Evolutionary conservation across 2,888 invertebrate species (phyloP), one percentile per base, ranked within the genome.

Genomic region (Torymus aiolomorphi): DNA sequence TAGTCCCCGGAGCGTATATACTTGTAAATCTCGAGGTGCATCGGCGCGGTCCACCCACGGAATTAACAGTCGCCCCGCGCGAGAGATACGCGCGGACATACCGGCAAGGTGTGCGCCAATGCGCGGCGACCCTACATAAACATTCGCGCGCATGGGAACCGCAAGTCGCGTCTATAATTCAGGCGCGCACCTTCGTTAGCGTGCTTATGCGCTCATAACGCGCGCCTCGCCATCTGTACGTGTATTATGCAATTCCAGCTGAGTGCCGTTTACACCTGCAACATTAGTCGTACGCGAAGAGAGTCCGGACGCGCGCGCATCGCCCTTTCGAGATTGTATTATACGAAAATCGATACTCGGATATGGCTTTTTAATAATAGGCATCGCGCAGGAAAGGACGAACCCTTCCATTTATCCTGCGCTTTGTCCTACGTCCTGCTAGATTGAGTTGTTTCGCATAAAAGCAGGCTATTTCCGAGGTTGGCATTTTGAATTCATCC

Each of bases 211-310:
- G 56, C 51, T 62, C 57, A 52, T 69, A 62, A 52, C 59, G 49
- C 42, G 10, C 18, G 56, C 13, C 51, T 11, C 75, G 13, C 24
- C 42, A 31, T 31, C 31, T 31, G 42, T 20, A 42, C 18, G n/a
- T 76, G 72, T 59, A 80, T 76, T 76, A 76, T 76, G 80, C 72
- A 80, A 80, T 76, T 73, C 63, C 13, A 57, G 20, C 67, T 56
- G 63, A 74, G 71, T 72, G 76, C 80, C 66, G 67, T 76, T 71
- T 72, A 71, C 69, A 76, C 62, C 71, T 75, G 75, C 42, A 65
- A 51, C 71, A 76, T 76, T 76, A 71, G 66, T 66, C 79, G 79
- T 65, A 51, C 59, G 77, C 56, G 59, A 14, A 18, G 51, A 10
- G 42, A 54, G 67, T 54, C 31, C 51, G n/a, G 0, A n/a, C n/a